Evolutionary conservation across 2,797 vertebrate species (phyloP), one percentile per base, ranked within the genome.

Genomic region (Premnoplex brunnescens): DNA sequence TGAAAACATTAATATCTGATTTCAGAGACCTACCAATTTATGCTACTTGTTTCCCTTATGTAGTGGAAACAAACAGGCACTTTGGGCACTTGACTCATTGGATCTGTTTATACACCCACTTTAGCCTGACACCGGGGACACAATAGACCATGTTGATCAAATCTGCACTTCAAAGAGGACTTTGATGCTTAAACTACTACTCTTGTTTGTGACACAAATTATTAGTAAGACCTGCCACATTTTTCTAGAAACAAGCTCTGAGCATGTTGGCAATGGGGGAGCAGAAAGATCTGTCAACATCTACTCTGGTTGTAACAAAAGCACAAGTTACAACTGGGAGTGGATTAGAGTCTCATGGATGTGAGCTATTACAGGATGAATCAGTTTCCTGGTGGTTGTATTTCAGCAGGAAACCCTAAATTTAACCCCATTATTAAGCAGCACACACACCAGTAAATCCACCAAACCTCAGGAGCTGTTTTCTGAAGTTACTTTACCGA

Each of bases 131-230:
- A 67, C 10, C 58, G 51, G 21, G 32, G 34, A 48, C 32, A 49
- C 12, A 34, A 20, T 3, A 0, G 2, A 34, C 27, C 13, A 6
- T 6, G 23, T 0, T 66, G 54, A 41, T 23, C 26, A 49, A 48
- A 62, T 7, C 32, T 72, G 72, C n/a, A 28, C 18, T 22, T 73
- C 49, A 60, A 76, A 80, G 14, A 26, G 10, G 82, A 59, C 21
- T n/a, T 39, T 43, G 11, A n/a, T n/a, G 37, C 1, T 6, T 20
- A 34, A 71, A 62, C 9, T 20, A 5, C 27, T 43, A 0, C 9
- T 8, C 12, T 26, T 56, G 12, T 37, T 54, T 39, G 4, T 39
- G 39, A 36, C 26, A n/a, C 15, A 27, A 14, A 32, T n/a, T 49
- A 5, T 43, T 22, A 56, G 17, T 37, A 54, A 76, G 14, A 36